Percentiles rank a stretch among this genome's conserved stretches.
These are phyloP conservation scores for Dicaeum eximium DNA, from an alignment of 2,113 vertebrate genomes.

Conservation along the genomic window DNA sequence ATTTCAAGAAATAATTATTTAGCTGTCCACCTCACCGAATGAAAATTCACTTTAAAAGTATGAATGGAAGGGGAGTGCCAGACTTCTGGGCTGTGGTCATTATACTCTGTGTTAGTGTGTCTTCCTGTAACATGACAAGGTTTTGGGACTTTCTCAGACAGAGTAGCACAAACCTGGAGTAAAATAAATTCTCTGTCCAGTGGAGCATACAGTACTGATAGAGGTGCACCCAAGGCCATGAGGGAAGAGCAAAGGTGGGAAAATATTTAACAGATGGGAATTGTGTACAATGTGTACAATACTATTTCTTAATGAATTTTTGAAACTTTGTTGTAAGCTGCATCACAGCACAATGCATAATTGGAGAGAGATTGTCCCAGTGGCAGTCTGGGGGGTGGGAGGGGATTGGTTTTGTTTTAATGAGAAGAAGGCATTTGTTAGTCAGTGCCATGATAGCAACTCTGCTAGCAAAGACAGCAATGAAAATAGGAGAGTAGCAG, in stretches of 20 bases:
- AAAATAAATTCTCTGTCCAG: background rate
- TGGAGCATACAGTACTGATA: background rate
- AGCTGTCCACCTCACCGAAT: background rate
- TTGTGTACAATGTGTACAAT: background rate
- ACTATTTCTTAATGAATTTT: background rate
- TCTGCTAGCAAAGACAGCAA: background rate
- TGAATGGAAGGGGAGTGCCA: background rate
- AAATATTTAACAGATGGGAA: background rate
- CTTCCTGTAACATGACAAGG: background rate
- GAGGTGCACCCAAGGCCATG: rapidly evolving
- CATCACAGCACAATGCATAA: rapidly evolving
- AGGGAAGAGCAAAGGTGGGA: background rate
- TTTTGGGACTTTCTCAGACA: background rate
- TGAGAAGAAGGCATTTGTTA: background rate
- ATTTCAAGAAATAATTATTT: background rate
- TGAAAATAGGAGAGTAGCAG: background rate
- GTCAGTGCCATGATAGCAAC: background rate
- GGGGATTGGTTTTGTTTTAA: background rate
- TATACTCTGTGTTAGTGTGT: background rate
- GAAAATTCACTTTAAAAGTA: background rate
- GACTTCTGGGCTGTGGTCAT: background rate
- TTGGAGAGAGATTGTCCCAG: background rate
- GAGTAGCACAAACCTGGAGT: background rate
- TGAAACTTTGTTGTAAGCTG: background rate
- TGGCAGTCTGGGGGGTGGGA: rapidly evolving